Base-by-base conservation (phyloP, 2,113 vertebrate species). In the Bos indicus region DNA sequence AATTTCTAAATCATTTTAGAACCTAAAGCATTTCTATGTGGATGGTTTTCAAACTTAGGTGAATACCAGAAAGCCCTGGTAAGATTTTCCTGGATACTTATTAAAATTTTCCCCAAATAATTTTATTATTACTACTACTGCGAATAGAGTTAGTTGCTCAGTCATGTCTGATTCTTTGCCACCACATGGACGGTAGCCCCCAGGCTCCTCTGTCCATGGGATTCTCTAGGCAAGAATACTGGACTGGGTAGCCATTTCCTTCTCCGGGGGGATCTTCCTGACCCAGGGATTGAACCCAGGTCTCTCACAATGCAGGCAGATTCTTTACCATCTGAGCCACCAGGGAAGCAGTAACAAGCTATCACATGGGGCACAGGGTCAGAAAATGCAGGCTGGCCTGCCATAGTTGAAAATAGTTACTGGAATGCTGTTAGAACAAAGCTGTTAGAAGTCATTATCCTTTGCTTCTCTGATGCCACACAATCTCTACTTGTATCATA, bases 331-430 rank as follows among this genome's bases (percentile, higher is more conserved):
- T 26, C 12, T 77, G 23, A 43, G 71, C 12, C 40, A 43, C 12
- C 23, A 26, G 23, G 71, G 71, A 26, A 77, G 40, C 25, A 77
- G 12, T 26, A 43, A 48, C 23, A 21, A 43, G 7, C 33, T 25
- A 36, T 30, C 12, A 80, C 0, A 19, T 13, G 1, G 2, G 3
- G 7, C 26, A 4, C 7, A 51, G 8, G 2, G 23, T 2, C 16
- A 83, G 19, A 16, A 81, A 40, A 85, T 33, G 30, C 8, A 71
- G 3, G 1, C 12, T 16, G 40, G 14, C 6, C 28, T 85, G 17
- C 2, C 28, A 2, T 28, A 12, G 28, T 16, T 78, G 12, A 62
- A 88, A 40, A 23, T 46, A 16, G 23, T n/a, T 78, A 43, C 14
- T 54, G 14, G 48, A 64, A 52, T 19, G 4, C 2, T 51, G 14